Evolutionary conservation across 2,797 vertebrate species (phyloP).

Genomic region (Pempheris klunzingeri): DNA sequence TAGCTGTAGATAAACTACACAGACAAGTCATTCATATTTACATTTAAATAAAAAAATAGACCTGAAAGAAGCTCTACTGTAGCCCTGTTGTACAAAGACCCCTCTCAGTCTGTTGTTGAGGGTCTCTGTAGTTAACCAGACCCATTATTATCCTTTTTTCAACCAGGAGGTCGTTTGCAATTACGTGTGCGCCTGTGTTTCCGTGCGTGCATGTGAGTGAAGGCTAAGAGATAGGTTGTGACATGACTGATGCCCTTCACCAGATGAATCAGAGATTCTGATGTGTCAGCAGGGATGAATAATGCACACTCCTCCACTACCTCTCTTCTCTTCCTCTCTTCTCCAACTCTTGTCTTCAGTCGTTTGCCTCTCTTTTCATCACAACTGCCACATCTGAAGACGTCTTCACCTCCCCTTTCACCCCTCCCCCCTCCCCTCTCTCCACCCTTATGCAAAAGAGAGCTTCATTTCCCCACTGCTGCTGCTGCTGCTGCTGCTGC

Average conservation of each 20-base stretch:
- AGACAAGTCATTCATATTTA: slow-evolving; percentile 15
- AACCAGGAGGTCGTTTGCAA: slow-evolving; percentile 41
- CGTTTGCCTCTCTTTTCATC: slow-evolving; percentile 76
- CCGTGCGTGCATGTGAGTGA: slow-evolving; percentile 64
- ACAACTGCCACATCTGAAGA: slow-evolving; percentile 78
- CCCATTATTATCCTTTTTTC: slow-evolving; percentile 49
- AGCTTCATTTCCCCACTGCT: slow-evolving; percentile 31
- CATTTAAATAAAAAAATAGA: slow-evolving; percentile 3
- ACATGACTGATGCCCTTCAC: slow-evolving; percentile 84
- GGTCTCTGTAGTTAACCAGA: slow-evolving; percentile 22
- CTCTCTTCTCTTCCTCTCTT: slow-evolving; percentile 62
- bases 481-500: slow-evolving; percentile 1
- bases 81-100: slow-evolving; percentile 15
- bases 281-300: slow-evolving; percentile 86
- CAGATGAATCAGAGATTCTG: slow-evolving; percentile 84
- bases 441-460: slow-evolving; percentile 59
- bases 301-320: slow-evolving; percentile 79
- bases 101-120: slow-evolving; percentile 16
- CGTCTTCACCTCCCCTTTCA: slow-evolving; percentile 59
- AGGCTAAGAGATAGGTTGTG: slow-evolving; percentile 73
- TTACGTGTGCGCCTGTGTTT: slow-evolving; percentile 44
- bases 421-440: slow-evolving; percentile 26
- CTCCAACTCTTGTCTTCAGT: slow-evolving; percentile 77
- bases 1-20: neutral
- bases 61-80: slow-evolving; percentile 5